Percentiles rank a stretch among this genome's conserved stretches.
These are phyloP conservation scores for Coracopsis vasa DNA, from an alignment of 2,113 vertebrate species.

Conservation along the genomic window DNA sequence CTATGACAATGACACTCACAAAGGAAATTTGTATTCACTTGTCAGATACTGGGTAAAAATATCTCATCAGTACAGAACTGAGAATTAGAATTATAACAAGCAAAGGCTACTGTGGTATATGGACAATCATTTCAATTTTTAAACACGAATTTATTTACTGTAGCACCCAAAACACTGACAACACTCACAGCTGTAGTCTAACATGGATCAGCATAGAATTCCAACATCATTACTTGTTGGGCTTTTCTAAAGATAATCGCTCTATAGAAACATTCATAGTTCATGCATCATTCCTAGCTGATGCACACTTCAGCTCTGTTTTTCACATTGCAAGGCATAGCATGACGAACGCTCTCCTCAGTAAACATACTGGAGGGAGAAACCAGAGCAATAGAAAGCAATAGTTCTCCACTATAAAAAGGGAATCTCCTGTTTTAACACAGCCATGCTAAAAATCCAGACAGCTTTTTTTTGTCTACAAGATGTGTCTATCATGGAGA, in stretches of 20 bases:
- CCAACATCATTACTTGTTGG: not conserved
- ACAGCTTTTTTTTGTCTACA: not conserved
- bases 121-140: not conserved
- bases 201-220: not conserved
- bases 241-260: not conserved
- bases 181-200: not conserved
- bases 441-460: not conserved
- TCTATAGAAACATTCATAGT: not conserved
- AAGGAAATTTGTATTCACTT: not conserved
- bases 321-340: not conserved
- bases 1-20: not conserved
- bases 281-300: not conserved
- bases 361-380: not conserved
- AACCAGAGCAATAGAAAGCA: not conserved
- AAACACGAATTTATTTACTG: not conserved
- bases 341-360: not conserved
- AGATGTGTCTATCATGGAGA: not conserved
- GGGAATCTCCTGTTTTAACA: not conserved
- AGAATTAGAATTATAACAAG: not conserved
- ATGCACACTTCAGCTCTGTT: not conserved
- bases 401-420: not conserved
- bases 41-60: not conserved
- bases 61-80: not conserved
- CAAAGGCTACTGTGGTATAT: not conserved
- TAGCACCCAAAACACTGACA: not conserved